phyloP scores from a whole-genome alignment of 2,888 invertebrate genomes.

The Trachelus stipa region DNA sequence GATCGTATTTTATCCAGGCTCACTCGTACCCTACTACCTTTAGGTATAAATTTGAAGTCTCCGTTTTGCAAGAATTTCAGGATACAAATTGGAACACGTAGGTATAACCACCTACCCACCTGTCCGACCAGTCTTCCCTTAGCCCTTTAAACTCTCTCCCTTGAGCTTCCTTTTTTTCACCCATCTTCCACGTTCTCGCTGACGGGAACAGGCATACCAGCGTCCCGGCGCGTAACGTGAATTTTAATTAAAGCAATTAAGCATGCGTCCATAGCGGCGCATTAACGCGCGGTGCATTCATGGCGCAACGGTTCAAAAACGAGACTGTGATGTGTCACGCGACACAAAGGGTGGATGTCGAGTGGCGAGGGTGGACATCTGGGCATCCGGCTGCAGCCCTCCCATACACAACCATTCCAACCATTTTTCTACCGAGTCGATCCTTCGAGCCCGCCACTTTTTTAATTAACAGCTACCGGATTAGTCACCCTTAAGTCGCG shows the following conservation, averaged over 20 bases:
- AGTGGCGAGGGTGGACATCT: constrained; percentile 38
- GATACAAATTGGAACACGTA: background rate
- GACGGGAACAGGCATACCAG: background rate
- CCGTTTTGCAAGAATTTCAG: background rate
- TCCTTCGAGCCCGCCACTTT: constrained; percentile 20
- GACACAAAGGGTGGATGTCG: constrained; percentile 38
- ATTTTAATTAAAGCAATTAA: constrained; percentile 64
- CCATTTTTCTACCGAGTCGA: constrained; percentile 13
- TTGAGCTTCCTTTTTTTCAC: background rate
- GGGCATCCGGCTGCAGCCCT: constrained; percentile 27
- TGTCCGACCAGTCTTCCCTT: background rate
- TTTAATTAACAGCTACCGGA: constrained; percentile 25
- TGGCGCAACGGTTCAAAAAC: constrained; percentile 42
- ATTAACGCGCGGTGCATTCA: constrained; percentile 24
- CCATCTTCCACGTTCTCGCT: background rate
- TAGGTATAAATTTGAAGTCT: background rate
- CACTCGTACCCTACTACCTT: background rate
- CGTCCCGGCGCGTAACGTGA: constrained; percentile 44
- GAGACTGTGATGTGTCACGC: constrained; percentile 45
- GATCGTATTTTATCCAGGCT: background rate
- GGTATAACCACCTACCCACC: background rate
- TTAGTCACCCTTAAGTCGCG: constrained; percentile 22
- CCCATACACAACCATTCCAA: constrained; percentile 9
- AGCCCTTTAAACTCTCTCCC: background rate
- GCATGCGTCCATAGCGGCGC: constrained; percentile 30